Conservation (phyloP, 2,113 vertebrate genomes). For the Brachypodius melanocephalos region DNA sequence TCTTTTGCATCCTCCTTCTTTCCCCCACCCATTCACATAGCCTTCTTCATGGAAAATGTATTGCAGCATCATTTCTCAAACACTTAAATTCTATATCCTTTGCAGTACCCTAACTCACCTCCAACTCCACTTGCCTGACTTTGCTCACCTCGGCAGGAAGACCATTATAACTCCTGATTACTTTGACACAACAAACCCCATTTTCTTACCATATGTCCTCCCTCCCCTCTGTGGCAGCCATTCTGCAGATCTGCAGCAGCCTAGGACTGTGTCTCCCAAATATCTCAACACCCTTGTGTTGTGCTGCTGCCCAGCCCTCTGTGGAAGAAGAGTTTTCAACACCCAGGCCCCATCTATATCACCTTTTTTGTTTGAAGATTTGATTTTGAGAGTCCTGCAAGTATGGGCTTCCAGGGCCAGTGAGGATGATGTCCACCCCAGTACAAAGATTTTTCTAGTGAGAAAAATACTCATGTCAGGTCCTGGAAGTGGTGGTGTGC, state of each 20-base stretch:
- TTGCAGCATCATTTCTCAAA: not conserved
- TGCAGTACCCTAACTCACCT: not conserved
- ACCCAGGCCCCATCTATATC: not conserved
- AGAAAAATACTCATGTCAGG: not conserved
- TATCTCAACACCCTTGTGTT: rapidly evolving
- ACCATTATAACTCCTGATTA: not conserved
- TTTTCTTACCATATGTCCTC: not conserved
- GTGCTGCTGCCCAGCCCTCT: not conserved
- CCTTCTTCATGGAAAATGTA: not conserved
- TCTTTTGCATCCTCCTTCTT: not conserved
- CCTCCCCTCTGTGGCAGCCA: not conserved
- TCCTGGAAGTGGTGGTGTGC: not conserved
- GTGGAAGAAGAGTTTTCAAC: not conserved
- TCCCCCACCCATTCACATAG: not conserved
- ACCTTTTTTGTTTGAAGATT: not conserved
- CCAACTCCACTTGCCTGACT: not conserved
- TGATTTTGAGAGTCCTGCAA: not conserved
- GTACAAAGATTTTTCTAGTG: not conserved
- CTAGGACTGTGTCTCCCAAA: not conserved
- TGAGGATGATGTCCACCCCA: not conserved
- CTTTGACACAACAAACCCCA: not conserved
- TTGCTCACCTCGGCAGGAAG: not conserved
- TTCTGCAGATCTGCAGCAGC: not conserved
- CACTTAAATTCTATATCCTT: not conserved
- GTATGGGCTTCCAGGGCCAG: not conserved